Conservation (phyloP, 2,888 invertebrate genomes). For the Graphium colonna region DNA sequence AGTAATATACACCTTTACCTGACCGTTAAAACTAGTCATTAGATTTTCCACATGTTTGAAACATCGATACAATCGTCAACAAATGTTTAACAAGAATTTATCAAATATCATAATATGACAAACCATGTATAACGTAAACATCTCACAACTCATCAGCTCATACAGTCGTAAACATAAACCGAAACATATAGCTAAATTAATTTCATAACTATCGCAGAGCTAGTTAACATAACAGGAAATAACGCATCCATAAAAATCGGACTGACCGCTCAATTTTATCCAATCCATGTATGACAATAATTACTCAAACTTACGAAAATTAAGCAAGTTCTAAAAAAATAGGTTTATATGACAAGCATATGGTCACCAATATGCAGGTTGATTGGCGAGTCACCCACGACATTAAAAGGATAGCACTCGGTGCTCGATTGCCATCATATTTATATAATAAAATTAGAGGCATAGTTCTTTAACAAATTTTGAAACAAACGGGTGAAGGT, state of each 20-base stretch:
- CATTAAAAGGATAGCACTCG: too few species aligned
- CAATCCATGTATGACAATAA: neutral
- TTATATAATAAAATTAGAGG: too few species aligned
- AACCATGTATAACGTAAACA: neutral
- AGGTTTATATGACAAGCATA: too few species aligned
- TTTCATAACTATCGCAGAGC: too few species aligned
- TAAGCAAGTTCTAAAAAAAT: too few species aligned
- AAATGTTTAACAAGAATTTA: neutral
- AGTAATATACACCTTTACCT: neutral
- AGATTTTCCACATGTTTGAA: neutral
- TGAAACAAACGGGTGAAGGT: too few species aligned
- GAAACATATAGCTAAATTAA: neutral
- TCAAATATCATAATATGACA: neutral
- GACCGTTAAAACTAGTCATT: neutral
- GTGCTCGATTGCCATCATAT: too few species aligned
- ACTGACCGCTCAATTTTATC: constrained; percentile 7
- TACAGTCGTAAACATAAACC: neutral
- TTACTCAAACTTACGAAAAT: too few species aligned
- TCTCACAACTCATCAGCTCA: neutral
- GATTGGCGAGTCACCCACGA: too few species aligned
- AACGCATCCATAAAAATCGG: constrained; percentile 8
- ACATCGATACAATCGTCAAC: neutral
- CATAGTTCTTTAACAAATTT: too few species aligned
- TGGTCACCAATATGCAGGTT: too few species aligned
- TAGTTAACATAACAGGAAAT: neutral